Evolutionary conservation across 2,797 vertebrate genomes (phyloP), one percentile per base, ranked within the genome.

Genomic region (Natrix natrix): DNA sequence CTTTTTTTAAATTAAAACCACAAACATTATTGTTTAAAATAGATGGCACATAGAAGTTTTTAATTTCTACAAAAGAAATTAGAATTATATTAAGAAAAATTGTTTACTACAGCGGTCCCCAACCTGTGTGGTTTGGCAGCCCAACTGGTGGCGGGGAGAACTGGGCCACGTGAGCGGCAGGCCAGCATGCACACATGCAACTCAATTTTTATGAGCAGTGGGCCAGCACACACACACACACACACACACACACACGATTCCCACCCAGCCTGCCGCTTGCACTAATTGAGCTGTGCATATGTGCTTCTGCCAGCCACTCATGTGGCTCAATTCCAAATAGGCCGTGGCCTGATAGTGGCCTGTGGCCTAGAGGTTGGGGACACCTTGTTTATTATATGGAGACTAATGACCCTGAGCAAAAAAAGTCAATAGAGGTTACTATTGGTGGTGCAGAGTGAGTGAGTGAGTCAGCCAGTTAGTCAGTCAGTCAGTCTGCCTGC

Each of bases 171-270:
- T 74, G n/a, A 69, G n/a, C 32, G n/a, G 2, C 63, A 69, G 28
- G 28, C 13, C 2, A 0, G n/a, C 66, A 17, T 32, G 6, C 14
- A 32, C n/a, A 17, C 6, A 1, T 32, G n/a, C n/a, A 69, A 0
- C 66, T 69, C 66, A 69, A 32, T 6, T 69, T 69, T n/a, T 7
- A 26, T 7, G 66, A 17, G 66, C 2, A 14, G n/a, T 2, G 7
- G 14, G 14, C 14, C 2, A 3, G 13, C 11, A 1, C 14, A 8
- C 26, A 13, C 22, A 2, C 26, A 13, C 22, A 2, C 26, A 0
- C 14, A 1, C 2, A 16, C 4, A 5, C 32, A 37, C 32, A 37
- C 32, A 37, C 32, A 37, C 32, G 32, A 69, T 69, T 32, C 5
- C 63, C 63, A n/a, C n/a, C n/a, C 66, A 32, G n/a, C n/a, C n/a